Conservation (phyloP, 2,113 vertebrate genomes). For the Elgaria multicarinata region DNA sequence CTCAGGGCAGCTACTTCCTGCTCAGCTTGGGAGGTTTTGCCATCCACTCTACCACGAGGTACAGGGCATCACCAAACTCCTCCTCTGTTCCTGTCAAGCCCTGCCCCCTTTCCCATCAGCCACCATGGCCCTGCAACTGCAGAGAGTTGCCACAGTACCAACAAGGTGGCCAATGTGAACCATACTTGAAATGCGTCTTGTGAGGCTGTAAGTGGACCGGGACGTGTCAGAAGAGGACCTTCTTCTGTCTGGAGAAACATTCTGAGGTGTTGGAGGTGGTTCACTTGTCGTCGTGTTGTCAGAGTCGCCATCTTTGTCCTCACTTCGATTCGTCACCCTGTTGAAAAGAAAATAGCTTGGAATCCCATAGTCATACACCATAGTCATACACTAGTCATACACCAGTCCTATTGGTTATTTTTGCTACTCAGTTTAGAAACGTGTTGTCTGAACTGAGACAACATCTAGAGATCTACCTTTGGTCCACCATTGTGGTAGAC, state of each 20-base stretch:
- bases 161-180: accelerated
- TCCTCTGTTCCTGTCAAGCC: neutral
- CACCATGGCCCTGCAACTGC: neutral
- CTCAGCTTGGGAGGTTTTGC: neutral
- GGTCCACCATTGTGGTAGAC: too few relatives aligned
- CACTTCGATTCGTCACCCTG: constrained; percentile 83
- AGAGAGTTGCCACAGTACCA: neutral
- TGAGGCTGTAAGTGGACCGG: constrained; percentile 85
- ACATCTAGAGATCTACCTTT: too few relatives aligned
- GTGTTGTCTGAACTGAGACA: too few relatives aligned
- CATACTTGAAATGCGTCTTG: constrained; percentile 86
- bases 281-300: constrained; percentile 75
- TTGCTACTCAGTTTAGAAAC: too few relatives aligned
- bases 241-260: constrained; percentile 77
- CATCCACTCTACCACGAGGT: neutral
- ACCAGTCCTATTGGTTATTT: accelerated
- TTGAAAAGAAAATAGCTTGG: constrained; percentile 31
- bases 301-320: constrained; percentile 81
- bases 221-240: constrained; percentile 81
- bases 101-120: neutral
- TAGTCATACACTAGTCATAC: neutral
- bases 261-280: constrained; percentile 75
- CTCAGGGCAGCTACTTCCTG: neutral
- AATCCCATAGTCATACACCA: neutral
- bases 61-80: neutral